Base-by-base conservation (phyloP, 2,113 vertebrate species). In the Girardinichthys multiradiatus region DNA sequence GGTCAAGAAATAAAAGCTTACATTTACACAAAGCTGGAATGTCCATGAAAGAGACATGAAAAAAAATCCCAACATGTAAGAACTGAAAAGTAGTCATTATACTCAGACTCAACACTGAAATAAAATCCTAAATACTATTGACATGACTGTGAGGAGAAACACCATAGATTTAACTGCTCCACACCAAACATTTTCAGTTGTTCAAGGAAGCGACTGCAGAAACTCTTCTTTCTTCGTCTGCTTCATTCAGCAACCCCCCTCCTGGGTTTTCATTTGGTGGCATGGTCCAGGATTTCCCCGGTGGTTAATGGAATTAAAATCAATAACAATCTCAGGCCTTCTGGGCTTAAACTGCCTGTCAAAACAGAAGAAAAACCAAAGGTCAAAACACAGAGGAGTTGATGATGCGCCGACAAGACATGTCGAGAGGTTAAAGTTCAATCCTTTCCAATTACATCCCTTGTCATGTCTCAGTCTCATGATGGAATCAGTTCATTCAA, bases 231-330 rank as follows among this genome's bases (percentile, higher is more conserved):
- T 45, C 42, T 45, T 17, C 42, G 42, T 17, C 42, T 45, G 42
- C 42, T 45, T 45, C 15, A 17, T 5, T 45, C 42, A 45, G 42
- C 42, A 17, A 17, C 42, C 19, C 42, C 17, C 42, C 17, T 4
- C 17, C 4, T n/a, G n/a, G n/a, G n/a, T n/a, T n/a, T n/a, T n/a
- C n/a, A n/a, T n/a, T 17, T 45, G 42, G 42, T 45, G 42, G 42
- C 42, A 19, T 14, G 17, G 63, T 80, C 62, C 75, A 74, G 79
- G 21, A 3, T n/a, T 54, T n/a, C 48, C 48, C 24, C 48, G 29
- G n/a, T 37, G 26, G 84, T 91, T 91, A 70, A 92, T 91, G 76
- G 89, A 91, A 72, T 90, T 88, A 84, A 91, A 92, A 26, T 91
- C 83, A 71, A 92, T 89, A 76, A 89, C 76, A 54, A 92, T 87